Evolutionary conservation across 2,888 invertebrate genomes (phyloP), one percentile per base, ranked within the genome.

Genomic region (Stenodema calcarata): DNA sequence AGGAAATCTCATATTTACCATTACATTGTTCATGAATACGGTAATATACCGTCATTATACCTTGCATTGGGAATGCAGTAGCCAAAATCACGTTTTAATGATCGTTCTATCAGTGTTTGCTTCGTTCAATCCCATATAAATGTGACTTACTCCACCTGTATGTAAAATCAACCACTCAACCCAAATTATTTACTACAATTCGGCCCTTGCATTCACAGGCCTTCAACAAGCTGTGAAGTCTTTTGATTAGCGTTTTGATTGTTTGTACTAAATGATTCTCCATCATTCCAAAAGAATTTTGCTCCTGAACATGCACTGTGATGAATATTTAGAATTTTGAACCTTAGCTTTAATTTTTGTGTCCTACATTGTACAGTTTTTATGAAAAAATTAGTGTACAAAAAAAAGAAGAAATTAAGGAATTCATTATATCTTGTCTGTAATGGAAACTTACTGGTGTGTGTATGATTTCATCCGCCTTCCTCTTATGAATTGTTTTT

Each of bases 231-330:
- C 18, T 62, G 62, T 23, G n/a, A 50, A 14, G 16, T 62, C 7
- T 62, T 62, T 23, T 62, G 11, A 50, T 0, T 54, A n/a, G 18
- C 54, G 62, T 62, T 62, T 62, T 27, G 23, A 62, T 47, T 16
- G 18, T 62, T 50, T 54, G 54, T n/a, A 54, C 1, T 54, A n/a
- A n/a, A n/a, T n/a, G n/a, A n/a, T n/a, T n/a, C n/a, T n/a, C n/a
- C n/a, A n/a, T n/a, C 84, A 84, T 84, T 84, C 84, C 84, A 18
- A 27, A 70, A 84, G 12, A 62, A 23, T 23, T 47, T 84, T 44
- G 84, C 84, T 84, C 84, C 84, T 84, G 73, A 84, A 73, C 84
- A 78, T 84, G 84, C 84, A 84, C 84, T 84, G 84, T 84, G 84
- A 84, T 84, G 84, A 84, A 84, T 84, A 84, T 73, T 70, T 84